Conservation (phyloP, 2,888 invertebrate species). For the Piscicola geometra region DNA sequence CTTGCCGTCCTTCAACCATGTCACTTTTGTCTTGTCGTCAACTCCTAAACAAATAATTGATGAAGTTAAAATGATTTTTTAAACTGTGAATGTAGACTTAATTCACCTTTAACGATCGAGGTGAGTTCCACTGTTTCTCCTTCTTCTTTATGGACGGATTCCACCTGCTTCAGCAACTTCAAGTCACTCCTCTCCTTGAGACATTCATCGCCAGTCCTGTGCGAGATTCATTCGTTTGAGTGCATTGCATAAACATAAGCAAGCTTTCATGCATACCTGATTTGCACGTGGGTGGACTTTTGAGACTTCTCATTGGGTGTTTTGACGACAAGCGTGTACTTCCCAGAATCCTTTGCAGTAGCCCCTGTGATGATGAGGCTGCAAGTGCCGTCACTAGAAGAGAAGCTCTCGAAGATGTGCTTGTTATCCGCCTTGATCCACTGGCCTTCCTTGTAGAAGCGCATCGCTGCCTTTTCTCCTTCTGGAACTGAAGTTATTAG, state of each 20-base stretch:
- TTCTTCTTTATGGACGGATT: conserved; percentile 27
- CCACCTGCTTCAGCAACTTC: conserved; percentile 30
- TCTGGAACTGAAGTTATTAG: not conserved
- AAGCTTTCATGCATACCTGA: not conserved
- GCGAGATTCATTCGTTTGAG: no score
- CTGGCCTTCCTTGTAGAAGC: not conserved
- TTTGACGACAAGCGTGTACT: not conserved
- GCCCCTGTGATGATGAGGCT: not conserved
- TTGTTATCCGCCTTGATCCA: conserved; percentile 13
- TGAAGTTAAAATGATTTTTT: not conserved
- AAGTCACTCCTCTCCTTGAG: conserved; percentile 6
- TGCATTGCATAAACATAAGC: no score
- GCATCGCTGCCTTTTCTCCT: not conserved
- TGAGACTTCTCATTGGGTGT: conserved; percentile 2
- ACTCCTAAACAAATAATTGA: not conserved
- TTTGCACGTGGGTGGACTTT: not conserved
- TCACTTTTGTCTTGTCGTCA: conserved; percentile 33
- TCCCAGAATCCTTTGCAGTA: not conserved
- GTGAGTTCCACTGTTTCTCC: conserved; percentile 36
- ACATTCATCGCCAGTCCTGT: not conserved
- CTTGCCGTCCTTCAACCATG: conserved; percentile 37
- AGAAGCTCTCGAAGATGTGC: not conserved
- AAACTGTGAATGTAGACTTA: not conserved
- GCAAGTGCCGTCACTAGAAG: not conserved
- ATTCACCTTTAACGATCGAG: conserved; percentile 37